Evolutionary conservation across 2,888 invertebrate species (phyloP).

Genomic region (Heteropelma amictum): DNA sequence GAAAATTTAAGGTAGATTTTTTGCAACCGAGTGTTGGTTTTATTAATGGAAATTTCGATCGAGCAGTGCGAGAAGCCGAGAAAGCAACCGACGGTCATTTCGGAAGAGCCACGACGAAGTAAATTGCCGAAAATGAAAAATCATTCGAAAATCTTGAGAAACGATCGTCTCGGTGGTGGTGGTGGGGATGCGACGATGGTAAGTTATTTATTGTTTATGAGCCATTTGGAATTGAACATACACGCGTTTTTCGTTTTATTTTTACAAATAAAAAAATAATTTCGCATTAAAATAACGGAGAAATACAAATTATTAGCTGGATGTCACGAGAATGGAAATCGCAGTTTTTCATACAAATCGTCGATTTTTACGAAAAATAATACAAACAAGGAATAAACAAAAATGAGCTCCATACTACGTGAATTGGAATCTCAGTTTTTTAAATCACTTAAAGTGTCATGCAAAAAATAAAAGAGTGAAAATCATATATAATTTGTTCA

Average conservation of each 20-base stretch:
- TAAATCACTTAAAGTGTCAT: too few species aligned
- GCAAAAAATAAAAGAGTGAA: too few species aligned
- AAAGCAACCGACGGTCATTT: conserved; percentile 57
- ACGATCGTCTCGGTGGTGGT: conserved; percentile 5
- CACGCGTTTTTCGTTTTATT: background rate
- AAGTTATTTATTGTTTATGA: conserved; percentile 16
- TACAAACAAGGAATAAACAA: too few species aligned
- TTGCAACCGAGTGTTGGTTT: background rate
- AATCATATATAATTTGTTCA: too few species aligned
- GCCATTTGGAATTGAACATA: background rate
- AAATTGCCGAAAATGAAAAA: conserved; percentile 36
- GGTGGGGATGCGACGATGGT: conserved; percentile 54
- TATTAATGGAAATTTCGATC: background rate
- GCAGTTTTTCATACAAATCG: too few species aligned
- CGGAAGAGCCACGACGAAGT: conserved; percentile 57
- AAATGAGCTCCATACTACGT: too few species aligned
- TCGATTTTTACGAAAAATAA: too few species aligned
- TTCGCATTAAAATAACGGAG: too few species aligned
- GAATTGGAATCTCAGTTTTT: too few species aligned
- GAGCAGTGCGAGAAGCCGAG: conserved; percentile 55
- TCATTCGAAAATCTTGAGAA: conserved; percentile 57
- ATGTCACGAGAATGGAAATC: too few species aligned
- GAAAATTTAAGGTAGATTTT: background rate
- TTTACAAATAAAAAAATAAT: too few species aligned
- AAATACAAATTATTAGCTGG: too few species aligned